Percentiles rank a stretch among this genome's conserved stretches.
Conservation (phyloP, 1,140 invertebrate species). For the Helicorthomorpha holstii region DNA sequence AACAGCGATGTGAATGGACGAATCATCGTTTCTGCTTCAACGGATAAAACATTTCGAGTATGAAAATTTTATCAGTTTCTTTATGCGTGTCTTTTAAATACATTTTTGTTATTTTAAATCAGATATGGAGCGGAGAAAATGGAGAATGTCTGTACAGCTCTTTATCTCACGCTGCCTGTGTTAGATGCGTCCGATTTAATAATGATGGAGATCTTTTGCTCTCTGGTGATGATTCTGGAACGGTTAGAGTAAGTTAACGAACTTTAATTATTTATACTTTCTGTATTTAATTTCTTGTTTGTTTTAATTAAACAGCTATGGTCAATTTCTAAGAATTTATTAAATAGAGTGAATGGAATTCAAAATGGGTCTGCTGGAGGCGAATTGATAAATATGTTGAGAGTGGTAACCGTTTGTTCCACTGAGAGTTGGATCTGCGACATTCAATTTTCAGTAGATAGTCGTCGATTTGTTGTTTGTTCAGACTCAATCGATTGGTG, state of each 20-base stretch:
- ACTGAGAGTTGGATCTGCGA: neutral
- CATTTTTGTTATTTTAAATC: neutral
- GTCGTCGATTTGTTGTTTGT: neutral
- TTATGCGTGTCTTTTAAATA: neutral
- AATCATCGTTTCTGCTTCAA: neutral
- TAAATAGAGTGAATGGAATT: neutral
- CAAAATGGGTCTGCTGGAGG: neutral
- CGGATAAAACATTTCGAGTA: neutral
- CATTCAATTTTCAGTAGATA: neutral
- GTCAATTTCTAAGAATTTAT: neutral
- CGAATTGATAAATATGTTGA: neutral
- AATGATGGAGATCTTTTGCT: neutral
- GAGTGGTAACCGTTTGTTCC: neutral
- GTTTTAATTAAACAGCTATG: neutral
- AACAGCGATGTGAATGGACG: neutral
- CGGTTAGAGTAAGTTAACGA: neutral
- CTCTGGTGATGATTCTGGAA: neutral
- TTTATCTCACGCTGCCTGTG: neutral
- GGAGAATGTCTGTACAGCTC: neutral
- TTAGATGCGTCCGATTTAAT: neutral
- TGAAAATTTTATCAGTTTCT: neutral
- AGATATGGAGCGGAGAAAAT: neutral
- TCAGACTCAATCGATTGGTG: neutral
- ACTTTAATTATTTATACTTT: neutral
- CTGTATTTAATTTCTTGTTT: neutral